Evolutionary conservation across 1,140 invertebrate genomes (phyloP), one percentile per base, ranked within the genome.

Genomic region (Drosophila nigrodunni): DNA sequence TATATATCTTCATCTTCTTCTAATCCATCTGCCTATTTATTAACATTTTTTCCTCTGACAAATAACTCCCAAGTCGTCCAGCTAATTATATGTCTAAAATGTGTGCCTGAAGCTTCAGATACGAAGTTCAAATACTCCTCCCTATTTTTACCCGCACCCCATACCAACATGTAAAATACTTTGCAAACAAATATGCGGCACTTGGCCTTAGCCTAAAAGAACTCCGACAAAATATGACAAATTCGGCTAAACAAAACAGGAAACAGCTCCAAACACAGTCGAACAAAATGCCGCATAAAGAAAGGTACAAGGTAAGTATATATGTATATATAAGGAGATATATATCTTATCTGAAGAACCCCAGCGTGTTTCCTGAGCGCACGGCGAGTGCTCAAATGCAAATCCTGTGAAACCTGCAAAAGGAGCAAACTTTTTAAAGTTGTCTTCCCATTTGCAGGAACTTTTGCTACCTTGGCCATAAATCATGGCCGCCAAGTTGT

Each of bases 401-500:
- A 89, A 89, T 89, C 85, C 85, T 85, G 82, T 71, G 68, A 89
- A 89, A 76, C 77, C 80, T 73, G 49, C 57, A 37, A 50, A 73
- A 73, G 70, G 49, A 76, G 80, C 50, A 88, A 87, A 87, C 85
- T 88, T 88, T 88, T 87, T 82, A 80, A 88, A 82, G 77, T 83
- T 74, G 59, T 65, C 74, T 66, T 52, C 72, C 66, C 41, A 55
- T 39, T 57, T 25, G 57, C 9, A 46, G 35, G 13, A 88, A 88
- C 70, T 83, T 88, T 88, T 46, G 85, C 85, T 88, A 89, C 83
- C 85, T 88, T 75, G 57, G 72, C 82, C 87, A 90, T 90, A 90
- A 90, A 90, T 90, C 87, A 90, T 74, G 82, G 77, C 58, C 64
- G 71, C 78, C 66, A 60, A 81, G 78, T 70, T 71, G 69, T 77